Evolutionary conservation across 2,113 vertebrate genomes (phyloP).

Genomic region (Hypanus sabinus): DNA sequence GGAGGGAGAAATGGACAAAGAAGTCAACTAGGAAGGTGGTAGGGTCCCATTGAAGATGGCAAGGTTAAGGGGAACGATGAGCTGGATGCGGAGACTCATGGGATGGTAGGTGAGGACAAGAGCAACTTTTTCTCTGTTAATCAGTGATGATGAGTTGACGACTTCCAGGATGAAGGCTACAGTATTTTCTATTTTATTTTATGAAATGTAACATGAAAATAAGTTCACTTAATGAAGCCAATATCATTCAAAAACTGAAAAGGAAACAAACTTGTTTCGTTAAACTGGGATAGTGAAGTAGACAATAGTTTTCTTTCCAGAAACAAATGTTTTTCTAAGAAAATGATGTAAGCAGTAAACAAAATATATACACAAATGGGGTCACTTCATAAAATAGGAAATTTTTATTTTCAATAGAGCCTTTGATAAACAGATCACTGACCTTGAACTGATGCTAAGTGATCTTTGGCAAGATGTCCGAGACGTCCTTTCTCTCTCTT

Average conservation of each 20-base stretch:
- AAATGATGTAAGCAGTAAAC: neutral
- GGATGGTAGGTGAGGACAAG: too few species aligned
- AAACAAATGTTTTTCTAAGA: neutral
- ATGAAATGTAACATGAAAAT: neutral
- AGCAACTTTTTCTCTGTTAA: too few species aligned
- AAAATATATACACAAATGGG: neutral
- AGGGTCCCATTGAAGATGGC: too few species aligned
- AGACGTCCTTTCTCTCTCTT: constrained; percentile 96
- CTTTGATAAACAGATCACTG: neutral
- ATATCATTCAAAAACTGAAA: too few species aligned
- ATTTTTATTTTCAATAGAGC: neutral
- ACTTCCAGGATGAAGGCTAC: neutral
- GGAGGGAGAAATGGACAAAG: too few species aligned
- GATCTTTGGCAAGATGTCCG: constrained; percentile 78
- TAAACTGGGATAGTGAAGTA: neutral
- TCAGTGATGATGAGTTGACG: too few species aligned
- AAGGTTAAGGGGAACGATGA: too few species aligned
- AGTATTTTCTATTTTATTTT: neutral
- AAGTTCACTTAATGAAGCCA: neutral
- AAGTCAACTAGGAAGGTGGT: too few species aligned
- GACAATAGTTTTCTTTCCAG: neutral
- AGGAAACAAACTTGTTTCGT: neutral
- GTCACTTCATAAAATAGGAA: neutral
- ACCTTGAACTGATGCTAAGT: constrained; percentile 57
- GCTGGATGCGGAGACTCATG: too few species aligned